phyloP scores from a whole-genome alignment of 2,888 invertebrate species.

The Drosophila austrosaltans region DNA sequence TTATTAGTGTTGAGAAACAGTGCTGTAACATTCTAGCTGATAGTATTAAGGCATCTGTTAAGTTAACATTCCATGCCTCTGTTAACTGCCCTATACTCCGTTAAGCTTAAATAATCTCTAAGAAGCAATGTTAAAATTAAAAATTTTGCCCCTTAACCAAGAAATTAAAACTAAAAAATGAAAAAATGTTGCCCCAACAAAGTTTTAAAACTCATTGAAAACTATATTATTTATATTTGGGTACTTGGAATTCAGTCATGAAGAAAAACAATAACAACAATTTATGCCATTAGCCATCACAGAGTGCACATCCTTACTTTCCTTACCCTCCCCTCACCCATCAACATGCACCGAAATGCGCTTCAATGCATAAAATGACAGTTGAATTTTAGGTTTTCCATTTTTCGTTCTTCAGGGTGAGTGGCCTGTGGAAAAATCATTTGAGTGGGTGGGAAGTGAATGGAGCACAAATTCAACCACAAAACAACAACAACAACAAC shows the following conservation, averaged over 20 bases:
- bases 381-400: slow-evolving; percentile 36
- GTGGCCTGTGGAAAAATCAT: slow-evolving; percentile 45
- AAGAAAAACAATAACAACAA: slow-evolving; percentile 43
- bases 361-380: slow-evolving; percentile 66
- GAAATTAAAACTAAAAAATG: no score
- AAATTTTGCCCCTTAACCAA: no score
- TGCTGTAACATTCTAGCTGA: no score
- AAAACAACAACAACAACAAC: slow-evolving; percentile 15
- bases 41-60: no score
- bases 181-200: slow-evolving; percentile 40
- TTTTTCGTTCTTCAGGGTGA: slow-evolving; percentile 12
- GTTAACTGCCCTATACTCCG: no score
- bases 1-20: no score
- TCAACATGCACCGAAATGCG: slow-evolving; percentile 44
- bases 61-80: no score
- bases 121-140: no score
- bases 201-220: slow-evolving; percentile 41
- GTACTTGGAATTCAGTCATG: slow-evolving; percentile 43
- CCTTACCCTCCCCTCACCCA: neutral
- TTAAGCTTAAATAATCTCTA: no score
- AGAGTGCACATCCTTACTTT: slow-evolving; percentile 33
- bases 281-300: slow-evolving; percentile 55
- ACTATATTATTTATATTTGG: slow-evolving; percentile 51
- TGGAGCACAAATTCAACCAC: slow-evolving; percentile 46
- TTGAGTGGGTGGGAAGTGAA: slow-evolving; percentile 42